Base-by-base conservation (phyloP, 2,888 invertebrate species). In the Mesorhabditis sp. region DNA sequence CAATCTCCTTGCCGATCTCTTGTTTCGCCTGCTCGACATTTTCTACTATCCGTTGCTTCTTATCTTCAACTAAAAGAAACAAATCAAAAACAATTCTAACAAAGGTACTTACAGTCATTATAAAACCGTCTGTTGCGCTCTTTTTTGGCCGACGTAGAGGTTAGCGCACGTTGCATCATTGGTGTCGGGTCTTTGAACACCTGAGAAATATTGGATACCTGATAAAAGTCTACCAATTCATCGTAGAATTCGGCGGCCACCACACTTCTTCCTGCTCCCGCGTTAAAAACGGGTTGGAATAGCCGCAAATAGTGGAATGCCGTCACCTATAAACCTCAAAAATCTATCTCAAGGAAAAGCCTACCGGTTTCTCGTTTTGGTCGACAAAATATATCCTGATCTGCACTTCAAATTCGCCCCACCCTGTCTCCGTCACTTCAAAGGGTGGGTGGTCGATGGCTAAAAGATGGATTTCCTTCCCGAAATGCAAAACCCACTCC, bases 371-470 rank as follows among this genome's bases (percentile, higher is more conserved):
- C 87, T 95, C 98, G 84, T 94, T 94, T 1, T 93, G 93, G 89
- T 98, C 97, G 85, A 93, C 92, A 83, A 98, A 98, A 87, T 94
- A 94, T 74, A 98, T 93, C 87, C 96, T 96, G 69, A 99, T 95
- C 50, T 94, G 92, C 76, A 97, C 93, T 88, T 98, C 97, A 87
- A 98, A 98, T 88, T 98, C 98, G 78, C 98, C 98, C 97, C 98
- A 98, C 2, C 97, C 97, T 0, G 97, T 97, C 87, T 98, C 97
- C 0, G 93, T 93, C 5, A 98, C 91, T 88, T 97, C 96, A 86
- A 94, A 98, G 0, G 97, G 98, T 0, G 95, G 95, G 86, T 94
- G 93, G 0, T 93, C 92, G 0, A 96, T 90, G 76, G 95, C 93
- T 87, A 78, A 71, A 84, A 77, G 70, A 45, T 70, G n/a, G 4